These are phyloP conservation scores for Pan troglodytes DNA, from an alignment of 2,113 vertebrate species.

Conservation along the genomic window DNA sequence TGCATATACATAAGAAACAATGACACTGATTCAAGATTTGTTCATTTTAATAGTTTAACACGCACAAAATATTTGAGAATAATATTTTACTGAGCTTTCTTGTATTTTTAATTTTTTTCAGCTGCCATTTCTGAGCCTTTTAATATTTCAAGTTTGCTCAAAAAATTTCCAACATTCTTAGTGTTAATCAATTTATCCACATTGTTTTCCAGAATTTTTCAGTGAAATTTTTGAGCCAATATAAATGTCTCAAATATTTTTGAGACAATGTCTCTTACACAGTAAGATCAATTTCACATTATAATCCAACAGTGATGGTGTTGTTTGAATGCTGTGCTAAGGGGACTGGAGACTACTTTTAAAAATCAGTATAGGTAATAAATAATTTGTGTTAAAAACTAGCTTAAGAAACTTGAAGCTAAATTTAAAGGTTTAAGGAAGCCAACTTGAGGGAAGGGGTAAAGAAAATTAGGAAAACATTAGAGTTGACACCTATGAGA, in stretches of 20 bases:
- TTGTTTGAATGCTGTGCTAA: neutral
- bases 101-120: neutral
- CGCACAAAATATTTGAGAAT: neutral
- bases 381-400: neutral
- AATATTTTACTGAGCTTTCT: neutral
- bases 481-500: neutral
- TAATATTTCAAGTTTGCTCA: neutral
- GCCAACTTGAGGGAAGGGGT: neutral
- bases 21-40: neutral
- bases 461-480: neutral
- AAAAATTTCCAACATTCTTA: neutral
- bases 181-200: neutral
- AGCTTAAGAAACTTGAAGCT: neutral
- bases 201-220: neutral
- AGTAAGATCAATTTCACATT: neutral
- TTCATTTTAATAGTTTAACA: neutral
- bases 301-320: neutral
- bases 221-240: neutral
- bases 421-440: neutral
- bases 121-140: neutral
- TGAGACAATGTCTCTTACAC: neutral
- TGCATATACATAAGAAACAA: neutral
- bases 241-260: neutral
- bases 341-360: neutral
- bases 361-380: neutral